Base-by-base conservation (phyloP, 2,888 invertebrate genomes). In the Mechanitis messenoides region DNA sequence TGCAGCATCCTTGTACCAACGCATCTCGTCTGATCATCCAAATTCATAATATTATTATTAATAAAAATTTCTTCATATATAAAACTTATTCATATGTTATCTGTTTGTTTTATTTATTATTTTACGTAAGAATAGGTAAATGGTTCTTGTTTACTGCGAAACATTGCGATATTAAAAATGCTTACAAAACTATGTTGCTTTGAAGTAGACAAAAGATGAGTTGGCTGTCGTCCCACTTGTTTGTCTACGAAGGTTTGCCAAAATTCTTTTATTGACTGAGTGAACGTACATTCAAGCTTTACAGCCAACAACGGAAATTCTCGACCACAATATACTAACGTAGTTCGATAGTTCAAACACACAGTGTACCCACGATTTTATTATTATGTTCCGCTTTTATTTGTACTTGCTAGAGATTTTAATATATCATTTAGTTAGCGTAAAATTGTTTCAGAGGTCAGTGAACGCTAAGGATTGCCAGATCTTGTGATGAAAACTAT, bases 181-280 rank as follows among this genome's bases (percentile, higher is more conserved):
- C 81, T 82, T 81, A 83, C 83, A 81, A 80, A 85, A 81, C 81
- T 77, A 81, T 81, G 84, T 84, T 83, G 80, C 84, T 85, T 84
- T 85, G 79, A 76, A 78, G 82, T 80, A 85, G 84, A 88, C 88
- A 87, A 88, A 86, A 87, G 88, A 88, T 88, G 86, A 88, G 84
- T 88, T 89, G 89, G 88, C 89, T 78, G 79, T 79, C 83, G 83
- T 86, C 89, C 88, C 86, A 87, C 81, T 87, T 85, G 87, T 86
- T 86, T 86, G 87, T 87, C 86, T 85, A 81, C 83, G 80, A 85
- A 85, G 87, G 84, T 87, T 88, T 88, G 88, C 88, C 89, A 88
- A 89, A 87, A 87, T 86, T 85, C 80, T 86, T 88, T 87, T 88
- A 89, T 87, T 85, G 86, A 86, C 83, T 85, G 83, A 85, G 81